Evolutionary conservation across 2,113 vertebrate genomes (phyloP), one percentile per base, ranked within the genome.

Genomic region (Eulemur macaco): DNA sequence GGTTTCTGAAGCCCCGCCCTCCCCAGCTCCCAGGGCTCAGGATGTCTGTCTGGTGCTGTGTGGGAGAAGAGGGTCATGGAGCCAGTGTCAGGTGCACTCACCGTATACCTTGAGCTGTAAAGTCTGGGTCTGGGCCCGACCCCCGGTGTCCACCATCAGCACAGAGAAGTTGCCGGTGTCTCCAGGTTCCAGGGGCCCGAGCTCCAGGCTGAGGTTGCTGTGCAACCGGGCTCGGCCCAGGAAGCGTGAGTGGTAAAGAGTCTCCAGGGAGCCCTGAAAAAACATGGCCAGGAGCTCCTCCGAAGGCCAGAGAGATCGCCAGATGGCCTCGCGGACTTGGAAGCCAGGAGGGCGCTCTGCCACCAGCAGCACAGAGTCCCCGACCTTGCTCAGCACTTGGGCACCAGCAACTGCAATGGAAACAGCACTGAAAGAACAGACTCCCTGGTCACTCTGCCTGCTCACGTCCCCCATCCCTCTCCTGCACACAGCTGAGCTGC

Each of bases 251-350:
- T 47, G 96, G 81, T 98, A 98, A 0, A 94, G 86, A 2, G 74
- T 98, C 84, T 98, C 96, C 1, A 54, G 60, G 25, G 96, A 94
- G 7, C 97, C 97, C 15, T 52, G 69, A 81, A 98, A 98, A 58
- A 88, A 98, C 0, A 97, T 97, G 68, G 98, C 98, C 97, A 98
- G 92, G 45, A 98, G 90, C 58, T 98, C 97, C 39, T 98, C 97
- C 0, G 81, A 82, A 1, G 97, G 97, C 58, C 97, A 96, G 63
- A 98, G 89, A 21, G 94, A 98, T 89, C 96, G 87, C 98, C 98
- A 98, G 88, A 98, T 96, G 86, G 96, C 96, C 9, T 98, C 98
- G 0, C 98, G 95, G 50, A 97, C 95, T n/a, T 83, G 97, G 94
- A 98, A 98, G 31, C 89, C 78, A 0, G 60, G 45, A 15, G 96